phyloP scores from a whole-genome alignment of 1,140 invertebrate genomes.

The Drosophila subpulchrella region DNA sequence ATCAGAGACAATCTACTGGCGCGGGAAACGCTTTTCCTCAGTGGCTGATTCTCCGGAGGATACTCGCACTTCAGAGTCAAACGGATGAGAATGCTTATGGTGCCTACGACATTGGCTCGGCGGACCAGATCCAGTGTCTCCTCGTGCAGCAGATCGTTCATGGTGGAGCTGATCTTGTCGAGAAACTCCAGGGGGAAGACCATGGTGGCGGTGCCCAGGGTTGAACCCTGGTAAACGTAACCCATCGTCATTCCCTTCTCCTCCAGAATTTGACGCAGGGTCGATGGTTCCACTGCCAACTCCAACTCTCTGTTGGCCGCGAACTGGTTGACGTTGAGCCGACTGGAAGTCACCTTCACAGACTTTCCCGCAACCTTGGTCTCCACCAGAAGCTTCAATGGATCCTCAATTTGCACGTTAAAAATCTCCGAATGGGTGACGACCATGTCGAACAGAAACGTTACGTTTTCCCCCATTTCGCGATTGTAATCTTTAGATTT shows the following conservation, averaged over 20 bases:
- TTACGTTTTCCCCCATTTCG: background rate
- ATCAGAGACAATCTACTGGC: background rate
- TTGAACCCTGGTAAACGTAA: conserved; percentile 3
- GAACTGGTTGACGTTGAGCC: conserved; percentile 58
- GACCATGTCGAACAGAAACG: conserved; percentile 47
- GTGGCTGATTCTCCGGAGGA: too few relatives aligned
- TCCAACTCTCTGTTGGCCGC: conserved; percentile 10
- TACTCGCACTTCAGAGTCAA: conserved; percentile 20
- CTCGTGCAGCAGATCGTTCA: conserved; percentile 16
- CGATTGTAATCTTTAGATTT: too few relatives aligned
- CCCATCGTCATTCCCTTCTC: conserved; percentile 34
- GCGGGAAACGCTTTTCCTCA: background rate
- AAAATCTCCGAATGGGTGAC: conserved; percentile 20
- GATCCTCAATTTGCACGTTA: background rate
- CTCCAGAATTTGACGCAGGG: conserved; percentile 4
- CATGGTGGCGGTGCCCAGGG: background rate
- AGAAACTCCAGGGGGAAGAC: conserved; percentile 2
- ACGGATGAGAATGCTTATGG: background rate
- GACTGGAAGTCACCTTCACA: conserved; percentile 34
- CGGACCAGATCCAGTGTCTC: conserved; percentile 6
- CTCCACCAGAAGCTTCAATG: background rate
- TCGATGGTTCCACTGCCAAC: background rate
- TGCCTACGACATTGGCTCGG: conserved; percentile 1
- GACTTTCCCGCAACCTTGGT: conserved; percentile 4
- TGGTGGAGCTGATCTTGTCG: conserved; percentile 26